Evolutionary conservation across 2,888 invertebrate species (phyloP).

Genomic region (Parnassius smintheus): DNA sequence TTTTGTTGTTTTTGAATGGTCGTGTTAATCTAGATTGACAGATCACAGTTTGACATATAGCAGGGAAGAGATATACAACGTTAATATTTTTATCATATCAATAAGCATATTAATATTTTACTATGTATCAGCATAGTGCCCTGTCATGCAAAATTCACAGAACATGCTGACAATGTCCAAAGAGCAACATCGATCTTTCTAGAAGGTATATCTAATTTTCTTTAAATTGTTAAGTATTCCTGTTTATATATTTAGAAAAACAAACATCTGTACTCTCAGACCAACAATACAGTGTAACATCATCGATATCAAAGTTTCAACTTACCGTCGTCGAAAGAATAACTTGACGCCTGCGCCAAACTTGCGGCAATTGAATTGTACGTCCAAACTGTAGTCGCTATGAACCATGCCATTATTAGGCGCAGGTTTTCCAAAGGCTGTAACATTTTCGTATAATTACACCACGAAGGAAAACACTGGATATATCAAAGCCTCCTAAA

Average conservation of each 20-base stretch:
- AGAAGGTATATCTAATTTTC: constrained; percentile 17
- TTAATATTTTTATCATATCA: constrained; percentile 8
- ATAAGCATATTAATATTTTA: constrained; percentile 23
- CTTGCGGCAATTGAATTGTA: constrained; percentile 77
- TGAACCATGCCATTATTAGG: constrained; percentile 79
- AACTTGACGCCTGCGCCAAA: constrained; percentile 74
- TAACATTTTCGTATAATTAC: constrained; percentile 24
- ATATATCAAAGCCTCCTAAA: no score
- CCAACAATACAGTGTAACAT: not conserved
- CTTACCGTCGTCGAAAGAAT: constrained; percentile 70
- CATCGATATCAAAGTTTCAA: constrained; percentile 11
- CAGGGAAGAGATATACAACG: constrained; percentile 2
- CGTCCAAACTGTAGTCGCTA: constrained; percentile 80
- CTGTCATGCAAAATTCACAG: constrained; percentile 66
- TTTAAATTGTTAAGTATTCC: not conserved
- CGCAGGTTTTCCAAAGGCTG: constrained; percentile 83
- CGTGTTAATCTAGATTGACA: no score
- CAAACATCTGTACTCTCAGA: no score
- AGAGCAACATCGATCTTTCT: constrained; percentile 48
- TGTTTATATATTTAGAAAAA: not conserved
- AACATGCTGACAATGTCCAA: constrained; percentile 67
- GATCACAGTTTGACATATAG: not conserved
- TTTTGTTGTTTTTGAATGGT: no score
- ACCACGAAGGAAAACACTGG: no score
- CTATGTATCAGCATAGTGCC: constrained; percentile 42